Evolutionary conservation across 2,888 invertebrate species (phyloP), one percentile per base, ranked within the genome.

Genomic region (Nemotelus nigrinus): DNA sequence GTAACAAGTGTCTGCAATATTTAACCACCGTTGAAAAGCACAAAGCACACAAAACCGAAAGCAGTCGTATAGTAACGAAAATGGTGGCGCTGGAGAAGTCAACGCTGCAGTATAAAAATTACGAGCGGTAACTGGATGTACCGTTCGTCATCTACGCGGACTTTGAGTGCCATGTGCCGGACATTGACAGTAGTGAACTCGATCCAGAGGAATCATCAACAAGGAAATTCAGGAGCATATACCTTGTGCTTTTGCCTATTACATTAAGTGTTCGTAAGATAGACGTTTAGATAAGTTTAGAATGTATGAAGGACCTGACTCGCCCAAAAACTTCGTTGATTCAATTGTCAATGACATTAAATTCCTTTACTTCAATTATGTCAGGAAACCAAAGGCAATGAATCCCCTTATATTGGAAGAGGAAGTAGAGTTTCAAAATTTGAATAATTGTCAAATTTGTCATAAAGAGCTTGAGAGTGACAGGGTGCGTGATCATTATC

Each of bases 71-170:
- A 4, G 65, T 65, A 3, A 44, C 65, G 45, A 65, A 65, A 65
- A 65, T 65, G 3, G 65, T 65, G 65, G 44, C 44, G 2, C n/a
- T 47, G 65, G 65, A 65, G 41, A 45, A 44, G 10, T 2, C 47
- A 44, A 65, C 65, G 10, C 65, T 65, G 87, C 87, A 84, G 82
- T 88, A 83, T 87, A 86, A 83, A 89, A 45, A 48, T 48, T 57
- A 45, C 10, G 57, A 65, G 44, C 78, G 74, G 10, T 45, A 78
- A 78, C 10, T 57, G n/a, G 60, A 78, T 63, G 68, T 77, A n/a
- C 71, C 76, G 44, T 79, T 58, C 8, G 63, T 7, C 50, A 60
- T 78, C 10, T 76, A 76, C 43, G 76, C 70, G 8, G 76, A 76
- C 45, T 76, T 78, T 77, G 77, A 77, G 39, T 74, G 60, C 47